A percentile compares a stretch with the other conserved stretches of the same genome.
Evolutionary conservation across 2,888 invertebrate species (phyloP).

Genomic region (Tubulanus polymorphus): DNA sequence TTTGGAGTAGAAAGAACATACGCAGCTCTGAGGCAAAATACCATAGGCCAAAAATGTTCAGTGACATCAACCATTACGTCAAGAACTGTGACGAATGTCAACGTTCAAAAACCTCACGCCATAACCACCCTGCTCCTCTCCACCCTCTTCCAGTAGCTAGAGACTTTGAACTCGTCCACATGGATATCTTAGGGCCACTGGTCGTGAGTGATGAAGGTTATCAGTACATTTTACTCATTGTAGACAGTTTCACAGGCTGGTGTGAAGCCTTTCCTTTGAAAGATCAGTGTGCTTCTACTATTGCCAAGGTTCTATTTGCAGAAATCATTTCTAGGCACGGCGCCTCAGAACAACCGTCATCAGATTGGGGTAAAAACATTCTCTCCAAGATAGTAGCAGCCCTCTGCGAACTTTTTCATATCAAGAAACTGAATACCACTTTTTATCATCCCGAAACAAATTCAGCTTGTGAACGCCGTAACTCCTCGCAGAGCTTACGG

Average conservation of each 20-base stretch:
- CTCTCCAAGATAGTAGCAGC: constrained; percentile 19
- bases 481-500: constrained; percentile 19
- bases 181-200: background rate
- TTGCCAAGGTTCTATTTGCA: constrained; percentile 18
- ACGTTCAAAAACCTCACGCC: background rate
- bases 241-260: background rate
- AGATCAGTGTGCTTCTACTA: constrained; percentile 18
- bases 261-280: constrained; percentile 10
- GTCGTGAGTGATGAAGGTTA: background rate
- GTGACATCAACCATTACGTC: background rate
- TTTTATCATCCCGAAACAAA: constrained; percentile 22
- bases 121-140: background rate
- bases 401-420: constrained; percentile 21
- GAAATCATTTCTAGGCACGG: constrained; percentile 24
- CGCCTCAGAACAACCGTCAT: constrained; percentile 15
- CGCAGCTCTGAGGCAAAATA: background rate
- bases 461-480: constrained; percentile 20
- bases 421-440: constrained; percentile 17
- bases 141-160: background rate
- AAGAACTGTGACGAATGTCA: background rate
- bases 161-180: background rate
- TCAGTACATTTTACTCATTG: background rate
- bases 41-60: background rate
- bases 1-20: background rate
- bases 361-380: constrained; percentile 22